phyloP scores from a whole-genome alignment of 2,113 vertebrate genomes.

The Brevimyrus niger region DNA sequence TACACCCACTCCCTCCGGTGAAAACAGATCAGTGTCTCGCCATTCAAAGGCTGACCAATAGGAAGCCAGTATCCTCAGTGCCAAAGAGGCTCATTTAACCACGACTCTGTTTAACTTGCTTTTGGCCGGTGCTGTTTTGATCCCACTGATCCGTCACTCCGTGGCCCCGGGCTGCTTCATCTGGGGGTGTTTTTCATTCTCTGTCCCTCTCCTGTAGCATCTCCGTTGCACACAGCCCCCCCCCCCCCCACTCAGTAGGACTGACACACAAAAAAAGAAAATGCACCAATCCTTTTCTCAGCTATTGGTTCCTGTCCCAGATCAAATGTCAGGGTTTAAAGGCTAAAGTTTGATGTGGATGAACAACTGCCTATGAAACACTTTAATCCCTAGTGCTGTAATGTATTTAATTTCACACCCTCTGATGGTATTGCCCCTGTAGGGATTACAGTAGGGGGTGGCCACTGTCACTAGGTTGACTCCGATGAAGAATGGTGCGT shows the following conservation, averaged over 20 bases:
- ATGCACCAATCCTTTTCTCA: slow-evolving; percentile 53
- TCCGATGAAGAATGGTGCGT: slow-evolving; percentile 29
- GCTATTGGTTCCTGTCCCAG: slow-evolving; percentile 69
- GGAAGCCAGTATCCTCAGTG: background rate
- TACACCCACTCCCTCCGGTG: background rate
- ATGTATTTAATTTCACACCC: slow-evolving; percentile 98
- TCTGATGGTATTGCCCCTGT: slow-evolving; percentile 74
- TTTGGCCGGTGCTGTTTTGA: background rate
- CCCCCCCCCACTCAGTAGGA: slow-evolving; percentile 45
- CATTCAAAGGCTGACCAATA: background rate
- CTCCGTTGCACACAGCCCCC: background rate
- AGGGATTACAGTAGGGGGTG: slow-evolving; percentile 56
- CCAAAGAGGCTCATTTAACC: background rate
- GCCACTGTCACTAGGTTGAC: slow-evolving; percentile 54
- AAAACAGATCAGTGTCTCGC: slow-evolving; percentile 4
- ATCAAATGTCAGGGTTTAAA: slow-evolving; percentile 88
- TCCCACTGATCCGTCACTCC: background rate
- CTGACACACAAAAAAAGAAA: slow-evolving; percentile 29
- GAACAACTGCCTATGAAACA: slow-evolving; percentile 91
- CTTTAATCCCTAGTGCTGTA: slow-evolving; percentile 84
- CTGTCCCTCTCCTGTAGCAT: slow-evolving; percentile 30
- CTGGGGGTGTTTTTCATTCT: background rate
- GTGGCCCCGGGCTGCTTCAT: background rate
- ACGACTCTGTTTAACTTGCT: background rate
- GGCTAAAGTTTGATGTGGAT: slow-evolving; percentile 89